These are phyloP conservation scores for Xanthia icteritia DNA, from an alignment of 2,888 invertebrate genomes.

Conservation along the genomic window DNA sequence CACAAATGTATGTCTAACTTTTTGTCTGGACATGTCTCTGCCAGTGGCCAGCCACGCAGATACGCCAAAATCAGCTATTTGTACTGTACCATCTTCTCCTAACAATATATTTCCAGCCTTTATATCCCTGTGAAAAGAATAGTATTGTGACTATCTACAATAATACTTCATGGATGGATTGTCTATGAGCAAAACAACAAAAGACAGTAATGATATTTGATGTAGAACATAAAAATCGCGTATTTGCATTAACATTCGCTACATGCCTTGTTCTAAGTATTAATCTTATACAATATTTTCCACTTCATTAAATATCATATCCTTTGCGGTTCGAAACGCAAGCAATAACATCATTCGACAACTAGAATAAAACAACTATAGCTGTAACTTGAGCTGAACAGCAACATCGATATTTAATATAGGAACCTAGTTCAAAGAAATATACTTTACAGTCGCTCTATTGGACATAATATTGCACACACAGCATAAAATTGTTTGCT, in stretches of 20 bases:
- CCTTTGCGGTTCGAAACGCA: slow-evolving; percentile 26
- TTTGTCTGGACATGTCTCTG: slow-evolving; percentile 97
- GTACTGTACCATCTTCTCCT: slow-evolving; percentile 98
- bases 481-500: slow-evolving; percentile 1
- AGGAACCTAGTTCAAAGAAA: slow-evolving; percentile 7
- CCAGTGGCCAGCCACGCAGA: slow-evolving; percentile 99
- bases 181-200: not conserved
- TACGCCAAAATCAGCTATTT: slow-evolving; percentile 99
- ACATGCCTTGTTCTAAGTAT: not conserved
- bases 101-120: slow-evolving; percentile 99
- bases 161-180: not conserved
- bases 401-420: not conserved
- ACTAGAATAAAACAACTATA: slow-evolving; percentile 17
- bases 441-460: slow-evolving; percentile 9
- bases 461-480: not conserved
- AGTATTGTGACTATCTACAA: slow-evolving; percentile 13
- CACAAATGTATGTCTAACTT: slow-evolving; percentile 99
- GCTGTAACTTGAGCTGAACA: slow-evolving; percentile 23
- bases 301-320: not conserved
- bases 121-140: slow-evolving; percentile 93
- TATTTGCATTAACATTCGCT: slow-evolving; percentile 1
- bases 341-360: slow-evolving; percentile 21
- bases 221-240: not conserved
- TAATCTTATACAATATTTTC: slow-evolving; percentile 1
- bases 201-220: not conserved